Conservation (phyloP, 1,140 invertebrate genomes). For the Trichonephila inaurata region DNA sequence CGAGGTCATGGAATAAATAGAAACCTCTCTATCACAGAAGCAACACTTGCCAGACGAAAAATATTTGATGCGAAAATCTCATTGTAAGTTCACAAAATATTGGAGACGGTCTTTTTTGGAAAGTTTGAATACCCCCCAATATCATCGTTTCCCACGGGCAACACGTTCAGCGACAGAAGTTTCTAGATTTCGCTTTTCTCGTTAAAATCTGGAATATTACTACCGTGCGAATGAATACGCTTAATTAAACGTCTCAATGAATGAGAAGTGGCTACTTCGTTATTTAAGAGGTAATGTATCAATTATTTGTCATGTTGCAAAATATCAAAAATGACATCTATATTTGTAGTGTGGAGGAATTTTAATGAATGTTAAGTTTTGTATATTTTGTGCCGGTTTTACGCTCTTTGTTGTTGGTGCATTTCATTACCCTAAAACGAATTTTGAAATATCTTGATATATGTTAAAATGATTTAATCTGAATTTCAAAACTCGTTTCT, state of each 20-base stretch:
- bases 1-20: background rate
- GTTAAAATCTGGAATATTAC: background rate
- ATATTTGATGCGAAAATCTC: conserved; percentile 12
- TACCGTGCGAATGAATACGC: background rate
- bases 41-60: background rate
- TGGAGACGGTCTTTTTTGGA: background rate
- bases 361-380: too few relatives aligned
- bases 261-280: background rate
- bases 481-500: too few relatives aligned
- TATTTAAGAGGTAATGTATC: background rate
- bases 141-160: background rate
- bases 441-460: too few relatives aligned
- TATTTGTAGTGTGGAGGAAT: too few relatives aligned
- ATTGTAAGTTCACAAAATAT: conserved; percentile 1
- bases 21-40: background rate
- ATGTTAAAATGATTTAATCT: too few relatives aligned
- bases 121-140: background rate
- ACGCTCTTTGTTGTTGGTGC: too few relatives aligned
- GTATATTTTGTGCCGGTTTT: too few relatives aligned
- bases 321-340: too few relatives aligned
- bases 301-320: background rate
- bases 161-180: background rate
- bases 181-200: background rate
- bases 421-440: too few relatives aligned
- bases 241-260: conserved; percentile 8